Percentiles rank a stretch among this genome's conserved stretches.
Conservation (phyloP, 92 coral and sea anemone genomes). For the Desmophyllum pertusum region DNA sequence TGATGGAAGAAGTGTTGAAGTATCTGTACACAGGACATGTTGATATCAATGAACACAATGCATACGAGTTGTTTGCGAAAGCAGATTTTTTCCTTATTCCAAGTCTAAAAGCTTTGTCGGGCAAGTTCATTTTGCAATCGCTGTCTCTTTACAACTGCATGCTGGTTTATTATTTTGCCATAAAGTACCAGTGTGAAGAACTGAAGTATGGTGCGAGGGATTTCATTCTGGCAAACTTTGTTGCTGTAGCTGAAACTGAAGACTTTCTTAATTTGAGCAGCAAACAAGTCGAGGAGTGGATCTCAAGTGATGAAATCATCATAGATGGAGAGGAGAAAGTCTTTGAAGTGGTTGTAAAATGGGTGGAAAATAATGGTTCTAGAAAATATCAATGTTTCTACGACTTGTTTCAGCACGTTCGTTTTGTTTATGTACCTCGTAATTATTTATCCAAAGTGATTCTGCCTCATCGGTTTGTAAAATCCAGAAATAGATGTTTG, state of each 20-base stretch:
- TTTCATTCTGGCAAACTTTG: background rate
- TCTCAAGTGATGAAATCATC: constrained; percentile 25
- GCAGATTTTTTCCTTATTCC: background rate
- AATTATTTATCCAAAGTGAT: background rate
- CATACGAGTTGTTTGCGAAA: constrained; percentile 12
- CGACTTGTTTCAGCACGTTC: background rate
- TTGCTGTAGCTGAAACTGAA: background rate
- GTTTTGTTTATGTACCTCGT: background rate
- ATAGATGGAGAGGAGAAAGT: constrained; percentile 25
- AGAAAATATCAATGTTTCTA: background rate
- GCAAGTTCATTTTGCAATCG: background rate
- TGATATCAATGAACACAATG: background rate
- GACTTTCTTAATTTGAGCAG: constrained; percentile 13
- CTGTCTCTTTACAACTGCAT: background rate
- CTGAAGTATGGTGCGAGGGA: background rate
- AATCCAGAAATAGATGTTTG: background rate
- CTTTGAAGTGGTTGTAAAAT: background rate
- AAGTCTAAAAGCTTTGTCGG: background rate
- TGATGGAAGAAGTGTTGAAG: background rate
- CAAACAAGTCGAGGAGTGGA: constrained; percentile 18
- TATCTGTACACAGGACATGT: constrained; percentile 3
- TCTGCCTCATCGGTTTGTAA: background rate
- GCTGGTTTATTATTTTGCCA: background rate
- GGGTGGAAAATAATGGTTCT: background rate
- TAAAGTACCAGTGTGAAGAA: background rate